phyloP scores from a whole-genome alignment of 2,797 vertebrate genomes.

The Chaunax sp. region DNA sequence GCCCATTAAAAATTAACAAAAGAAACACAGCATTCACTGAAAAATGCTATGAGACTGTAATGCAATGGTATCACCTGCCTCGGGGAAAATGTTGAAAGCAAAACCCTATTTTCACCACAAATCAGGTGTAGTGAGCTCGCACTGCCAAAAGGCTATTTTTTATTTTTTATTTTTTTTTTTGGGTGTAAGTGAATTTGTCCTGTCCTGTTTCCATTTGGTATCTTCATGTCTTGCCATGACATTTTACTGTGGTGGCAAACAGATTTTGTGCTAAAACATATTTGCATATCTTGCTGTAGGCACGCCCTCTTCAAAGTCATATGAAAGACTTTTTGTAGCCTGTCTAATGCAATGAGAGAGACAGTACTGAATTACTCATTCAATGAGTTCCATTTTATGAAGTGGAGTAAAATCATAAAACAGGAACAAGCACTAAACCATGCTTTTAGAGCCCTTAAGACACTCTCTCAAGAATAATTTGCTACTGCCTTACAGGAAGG shows the following conservation, averaged over 20 bases:
- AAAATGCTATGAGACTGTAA: background rate
- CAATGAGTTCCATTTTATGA: background rate
- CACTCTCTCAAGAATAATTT: no score
- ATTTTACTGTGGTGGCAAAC: background rate
- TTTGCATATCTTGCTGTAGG: background rate
- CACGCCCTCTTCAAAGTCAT: background rate
- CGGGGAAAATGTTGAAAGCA: background rate
- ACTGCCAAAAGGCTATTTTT: background rate
- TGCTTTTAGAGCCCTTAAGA: no score
- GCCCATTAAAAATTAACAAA: background rate
- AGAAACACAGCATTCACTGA: background rate
- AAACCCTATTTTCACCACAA: background rate
- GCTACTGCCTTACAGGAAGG: no score
- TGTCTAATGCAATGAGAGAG: background rate
- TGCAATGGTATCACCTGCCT: no score
- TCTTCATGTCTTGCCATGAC: background rate
- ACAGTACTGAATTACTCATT: background rate
- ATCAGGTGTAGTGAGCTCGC: background rate
- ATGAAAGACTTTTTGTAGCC: background rate
- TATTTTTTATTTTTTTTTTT: no score
- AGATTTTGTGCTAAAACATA: background rate
- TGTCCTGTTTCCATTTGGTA: background rate
- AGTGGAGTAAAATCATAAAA: background rate
- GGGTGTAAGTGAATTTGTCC: background rate
- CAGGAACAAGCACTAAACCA: no score